phyloP scores from a whole-genome alignment of 2,888 invertebrate species.

The Caradrina clavipalpis region DNA sequence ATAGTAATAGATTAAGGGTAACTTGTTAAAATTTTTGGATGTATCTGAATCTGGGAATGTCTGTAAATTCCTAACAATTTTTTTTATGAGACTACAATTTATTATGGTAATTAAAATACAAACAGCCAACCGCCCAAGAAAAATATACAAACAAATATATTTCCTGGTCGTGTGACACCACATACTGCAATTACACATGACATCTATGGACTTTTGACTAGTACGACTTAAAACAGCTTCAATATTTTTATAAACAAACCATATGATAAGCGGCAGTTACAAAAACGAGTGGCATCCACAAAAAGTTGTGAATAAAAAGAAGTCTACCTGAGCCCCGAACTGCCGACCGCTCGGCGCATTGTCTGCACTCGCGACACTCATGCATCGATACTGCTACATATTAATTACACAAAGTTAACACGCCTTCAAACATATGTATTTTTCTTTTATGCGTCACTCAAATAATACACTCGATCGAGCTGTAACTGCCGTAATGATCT shows the following conservation, averaged over 20 bases:
- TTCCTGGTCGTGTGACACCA: conserved; percentile 29
- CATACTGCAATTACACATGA: not conserved
- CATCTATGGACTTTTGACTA: not conserved
- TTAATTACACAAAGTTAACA: conserved; percentile 7
- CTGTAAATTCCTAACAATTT: not conserved
- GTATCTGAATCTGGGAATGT: not conserved
- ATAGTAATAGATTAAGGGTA: no score
- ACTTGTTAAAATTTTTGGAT: conserved; percentile 3
- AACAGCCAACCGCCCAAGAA: conserved; percentile 13
- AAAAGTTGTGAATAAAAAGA: conserved; percentile 66
- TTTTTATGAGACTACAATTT: not conserved
- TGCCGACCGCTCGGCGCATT: conserved; percentile 43
- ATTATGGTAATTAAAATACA: not conserved
- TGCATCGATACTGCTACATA: conserved; percentile 16
- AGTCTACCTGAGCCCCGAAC: conserved; percentile 66
- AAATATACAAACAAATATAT: conserved; percentile 16
- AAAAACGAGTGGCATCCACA: conserved; percentile 37
- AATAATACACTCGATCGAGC: conserved; percentile 50
- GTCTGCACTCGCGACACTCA: conserved; percentile 37
- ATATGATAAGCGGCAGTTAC: conserved; percentile 23
- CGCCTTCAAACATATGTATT: conserved; percentile 9
- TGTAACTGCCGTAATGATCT: conserved; percentile 52
- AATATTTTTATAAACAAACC: conserved; percentile 39
- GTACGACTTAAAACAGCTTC: conserved; percentile 3
- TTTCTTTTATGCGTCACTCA: conserved; percentile 52